Evolutionary conservation across 2,113 vertebrate genomes (phyloP).

Genomic region (Ceratotherium simum): DNA sequence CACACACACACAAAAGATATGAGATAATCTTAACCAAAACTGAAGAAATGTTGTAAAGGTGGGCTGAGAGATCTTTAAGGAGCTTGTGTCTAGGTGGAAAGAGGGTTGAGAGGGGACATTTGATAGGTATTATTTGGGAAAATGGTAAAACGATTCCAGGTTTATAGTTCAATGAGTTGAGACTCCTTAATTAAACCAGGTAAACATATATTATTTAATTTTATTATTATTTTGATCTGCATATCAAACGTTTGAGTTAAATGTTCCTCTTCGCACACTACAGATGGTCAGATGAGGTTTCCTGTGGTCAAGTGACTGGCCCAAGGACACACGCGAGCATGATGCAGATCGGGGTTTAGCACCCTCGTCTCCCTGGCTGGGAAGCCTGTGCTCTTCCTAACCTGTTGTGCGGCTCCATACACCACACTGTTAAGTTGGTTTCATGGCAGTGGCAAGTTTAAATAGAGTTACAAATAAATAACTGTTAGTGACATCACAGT

Average conservation of each 20-base stretch:
- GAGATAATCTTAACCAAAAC: background rate
- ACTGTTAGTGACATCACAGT: background rate
- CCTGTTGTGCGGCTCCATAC: background rate
- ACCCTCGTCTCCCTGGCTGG: background rate
- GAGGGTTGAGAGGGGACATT: background rate
- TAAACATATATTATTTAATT: background rate
- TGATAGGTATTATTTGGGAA: background rate
- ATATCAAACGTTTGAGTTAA: background rate
- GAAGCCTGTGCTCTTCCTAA: background rate
- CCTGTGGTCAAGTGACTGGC: background rate
- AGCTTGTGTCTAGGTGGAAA: background rate
- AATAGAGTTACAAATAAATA: background rate
- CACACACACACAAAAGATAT: background rate
- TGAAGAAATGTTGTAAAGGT: background rate
- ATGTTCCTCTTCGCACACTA: background rate
- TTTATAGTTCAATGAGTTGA: background rate
- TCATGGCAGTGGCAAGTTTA: background rate
- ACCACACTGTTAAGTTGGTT: background rate
- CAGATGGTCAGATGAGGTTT: background rate
- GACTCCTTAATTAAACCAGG: background rate
- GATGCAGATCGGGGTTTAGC: background rate
- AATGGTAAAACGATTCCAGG: background rate
- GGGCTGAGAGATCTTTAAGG: background rate
- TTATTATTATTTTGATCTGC: background rate
- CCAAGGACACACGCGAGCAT: background rate